Conservation (phyloP, 2,797 vertebrate genomes). For the Limnodromus scolopaceus region DNA sequence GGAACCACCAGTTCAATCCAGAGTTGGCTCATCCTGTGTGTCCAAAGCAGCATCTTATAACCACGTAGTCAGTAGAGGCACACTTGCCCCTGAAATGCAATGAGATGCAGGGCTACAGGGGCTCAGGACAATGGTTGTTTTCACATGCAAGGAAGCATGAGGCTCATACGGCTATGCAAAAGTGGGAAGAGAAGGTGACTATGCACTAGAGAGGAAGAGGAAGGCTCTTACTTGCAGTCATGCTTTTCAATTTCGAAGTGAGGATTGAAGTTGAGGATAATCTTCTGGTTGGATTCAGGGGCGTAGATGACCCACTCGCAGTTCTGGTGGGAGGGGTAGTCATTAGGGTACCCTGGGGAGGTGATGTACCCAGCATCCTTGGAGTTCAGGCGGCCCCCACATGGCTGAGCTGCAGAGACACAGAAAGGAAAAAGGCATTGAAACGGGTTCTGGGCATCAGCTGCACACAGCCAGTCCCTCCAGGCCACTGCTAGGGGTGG, state of each 20-base stretch:
- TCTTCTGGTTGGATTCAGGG: slow-evolving; percentile 93
- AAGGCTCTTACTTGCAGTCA: slow-evolving; percentile 92
- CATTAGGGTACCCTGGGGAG: slow-evolving; percentile 95
- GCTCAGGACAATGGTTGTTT: not conserved
- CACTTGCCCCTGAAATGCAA: not conserved
- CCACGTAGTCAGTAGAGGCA: not conserved
- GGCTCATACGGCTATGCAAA: not conserved
- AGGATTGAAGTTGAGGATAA: slow-evolving; percentile 98
- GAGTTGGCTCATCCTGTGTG: not conserved
- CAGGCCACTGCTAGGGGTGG: not conserved
- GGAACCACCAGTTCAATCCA: not conserved
- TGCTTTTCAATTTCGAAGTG: slow-evolving; percentile 98
- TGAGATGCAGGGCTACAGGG: not conserved
- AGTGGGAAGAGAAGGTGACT: not conserved
- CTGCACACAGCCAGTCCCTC: not conserved
- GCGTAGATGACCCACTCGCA: slow-evolving; percentile 95
- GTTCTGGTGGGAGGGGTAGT: slow-evolving; percentile 96
- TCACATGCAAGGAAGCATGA: not conserved
- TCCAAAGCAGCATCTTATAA: not conserved
- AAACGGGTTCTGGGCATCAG: slow-evolving; percentile 6
- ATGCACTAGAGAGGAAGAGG: not conserved
- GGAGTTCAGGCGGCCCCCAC: slow-evolving; percentile 91
- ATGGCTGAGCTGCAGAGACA: slow-evolving; percentile 80
- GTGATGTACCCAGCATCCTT: slow-evolving; percentile 96
- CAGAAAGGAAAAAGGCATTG: slow-evolving; percentile 37